Percentiles rank a stretch among this genome's conserved stretches.
Conservation (phyloP, 2,888 invertebrate genomes). For the Harpalus rubripes region DNA sequence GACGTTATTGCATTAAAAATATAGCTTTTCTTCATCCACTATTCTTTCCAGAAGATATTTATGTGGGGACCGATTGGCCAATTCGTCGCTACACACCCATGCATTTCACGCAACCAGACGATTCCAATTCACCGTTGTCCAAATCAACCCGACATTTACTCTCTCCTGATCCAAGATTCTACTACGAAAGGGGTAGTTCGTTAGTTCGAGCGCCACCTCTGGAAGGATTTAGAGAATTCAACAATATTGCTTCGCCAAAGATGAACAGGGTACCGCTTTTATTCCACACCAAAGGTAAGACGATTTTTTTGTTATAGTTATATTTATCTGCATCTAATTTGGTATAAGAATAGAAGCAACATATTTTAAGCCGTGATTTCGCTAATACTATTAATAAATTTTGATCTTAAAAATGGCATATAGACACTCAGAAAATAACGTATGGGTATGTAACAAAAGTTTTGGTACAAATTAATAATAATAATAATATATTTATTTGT, state of each 20-base stretch:
- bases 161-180: slow-evolving; percentile 84
- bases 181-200: slow-evolving; percentile 80
- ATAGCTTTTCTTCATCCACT: slow-evolving; percentile 73
- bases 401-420: too few relatives aligned
- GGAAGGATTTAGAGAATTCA: slow-evolving; percentile 69
- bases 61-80: slow-evolving; percentile 87
- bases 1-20: neutral
- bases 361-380: too few relatives aligned
- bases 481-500: too few relatives aligned
- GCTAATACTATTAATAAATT: too few relatives aligned
- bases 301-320: too few relatives aligned
- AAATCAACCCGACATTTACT: slow-evolving; percentile 90
- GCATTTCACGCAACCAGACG: slow-evolving; percentile 89
- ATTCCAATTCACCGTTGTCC: slow-evolving; percentile 84
- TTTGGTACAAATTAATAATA: too few relatives aligned
- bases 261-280: slow-evolving; percentile 71
- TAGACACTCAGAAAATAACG: too few relatives aligned
- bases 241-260: slow-evolving; percentile 73
- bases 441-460: too few relatives aligned
- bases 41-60: slow-evolving; percentile 78
- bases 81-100: slow-evolving; percentile 87
- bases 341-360: too few relatives aligned
- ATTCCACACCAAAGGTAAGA: slow-evolving; percentile 56
- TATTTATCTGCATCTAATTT: too few relatives aligned
- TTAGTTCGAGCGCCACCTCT: slow-evolving; percentile 72